phyloP scores from a whole-genome alignment of 2,888 invertebrate genomes.

The Tiliacea citrago region DNA sequence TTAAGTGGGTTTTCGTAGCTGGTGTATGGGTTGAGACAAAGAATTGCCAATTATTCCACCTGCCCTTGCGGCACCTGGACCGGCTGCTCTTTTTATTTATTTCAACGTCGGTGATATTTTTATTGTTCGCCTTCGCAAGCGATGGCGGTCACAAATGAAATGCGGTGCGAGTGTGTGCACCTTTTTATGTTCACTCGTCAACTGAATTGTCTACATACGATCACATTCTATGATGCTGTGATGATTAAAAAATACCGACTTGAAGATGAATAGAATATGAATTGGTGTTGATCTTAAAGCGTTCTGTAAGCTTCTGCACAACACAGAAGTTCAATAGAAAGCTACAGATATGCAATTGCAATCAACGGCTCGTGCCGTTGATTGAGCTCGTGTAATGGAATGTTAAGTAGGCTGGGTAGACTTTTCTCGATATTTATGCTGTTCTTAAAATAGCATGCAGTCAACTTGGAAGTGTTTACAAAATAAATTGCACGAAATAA shows the following conservation, averaged over 20 bases:
- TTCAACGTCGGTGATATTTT: slow-evolving; percentile 89
- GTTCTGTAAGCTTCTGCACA: slow-evolving; percentile 13
- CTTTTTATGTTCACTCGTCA: slow-evolving; percentile 72
- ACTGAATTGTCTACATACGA: slow-evolving; percentile 68
- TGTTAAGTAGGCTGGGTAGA: slow-evolving; percentile 42
- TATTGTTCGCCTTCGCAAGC: slow-evolving; percentile 86
- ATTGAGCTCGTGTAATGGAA: too few relatives aligned
- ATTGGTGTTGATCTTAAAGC: neutral
- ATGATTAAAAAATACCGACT: slow-evolving; percentile 23
- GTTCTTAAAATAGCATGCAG: slow-evolving; percentile 43
- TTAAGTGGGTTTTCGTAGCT: slow-evolving; percentile 82
- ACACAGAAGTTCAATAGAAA: slow-evolving; percentile 41
- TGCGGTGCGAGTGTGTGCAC: slow-evolving; percentile 73
- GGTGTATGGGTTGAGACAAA: slow-evolving; percentile 87
- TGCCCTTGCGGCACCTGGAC: slow-evolving; percentile 88
- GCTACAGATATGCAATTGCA: slow-evolving; percentile 44
- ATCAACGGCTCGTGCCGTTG: slow-evolving; percentile 45
- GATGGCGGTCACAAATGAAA: slow-evolving; percentile 80
- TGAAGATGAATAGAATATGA: slow-evolving; percentile 10
- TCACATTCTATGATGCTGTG: slow-evolving; percentile 58
- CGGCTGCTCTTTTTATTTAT: slow-evolving; percentile 89
- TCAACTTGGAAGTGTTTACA: slow-evolving; percentile 45
- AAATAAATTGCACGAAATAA: slow-evolving; percentile 38
- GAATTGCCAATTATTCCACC: slow-evolving; percentile 91
- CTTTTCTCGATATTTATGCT: slow-evolving; percentile 50